Percentiles rank a stretch among this genome's conserved stretches.
These are phyloP conservation scores for Chymomyza caudatula DNA, from an alignment of 2,888 invertebrate genomes.

Conservation along the genomic window DNA sequence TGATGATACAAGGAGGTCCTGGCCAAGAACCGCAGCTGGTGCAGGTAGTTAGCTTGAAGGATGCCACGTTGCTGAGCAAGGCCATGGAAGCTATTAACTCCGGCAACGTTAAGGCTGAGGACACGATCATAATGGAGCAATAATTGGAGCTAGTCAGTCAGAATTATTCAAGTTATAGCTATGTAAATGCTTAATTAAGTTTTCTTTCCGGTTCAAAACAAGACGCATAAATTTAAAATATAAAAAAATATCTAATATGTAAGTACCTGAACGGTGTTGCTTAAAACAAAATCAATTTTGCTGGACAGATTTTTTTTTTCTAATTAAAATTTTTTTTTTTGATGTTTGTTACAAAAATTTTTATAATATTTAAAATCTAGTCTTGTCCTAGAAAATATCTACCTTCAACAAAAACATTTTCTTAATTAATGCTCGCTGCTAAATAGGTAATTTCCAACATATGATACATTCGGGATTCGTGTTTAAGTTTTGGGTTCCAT, in stretches of 20 bases:
- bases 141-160: constrained; percentile 38
- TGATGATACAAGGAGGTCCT: constrained; percentile 86
- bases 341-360: background rate
- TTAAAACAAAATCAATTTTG: constrained; percentile 21
- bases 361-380: background rate
- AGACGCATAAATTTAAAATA: background rate
- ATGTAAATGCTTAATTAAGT: background rate
- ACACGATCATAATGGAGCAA: constrained; percentile 79
- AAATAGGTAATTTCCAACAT: background rate
- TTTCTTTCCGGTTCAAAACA: background rate
- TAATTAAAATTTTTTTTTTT: background rate
- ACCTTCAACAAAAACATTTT: background rate
- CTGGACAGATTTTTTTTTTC: constrained; percentile 13
- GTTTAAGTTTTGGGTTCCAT: background rate
- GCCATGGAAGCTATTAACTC: constrained; percentile 85
- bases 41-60: constrained; percentile 91
- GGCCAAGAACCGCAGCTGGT: constrained; percentile 87
- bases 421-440: background rate
- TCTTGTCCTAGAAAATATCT: too few relatives aligned
- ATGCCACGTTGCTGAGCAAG: constrained; percentile 89
- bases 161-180: constrained; percentile 5
- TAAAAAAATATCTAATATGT: constrained; percentile 35
- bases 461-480: background rate
- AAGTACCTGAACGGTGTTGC: constrained; percentile 56
- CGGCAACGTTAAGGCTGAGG: constrained; percentile 85